These are phyloP conservation scores for Tetranychus piercei DNA, from an alignment of 2,888 invertebrate genomes.

Conservation along the genomic window DNA sequence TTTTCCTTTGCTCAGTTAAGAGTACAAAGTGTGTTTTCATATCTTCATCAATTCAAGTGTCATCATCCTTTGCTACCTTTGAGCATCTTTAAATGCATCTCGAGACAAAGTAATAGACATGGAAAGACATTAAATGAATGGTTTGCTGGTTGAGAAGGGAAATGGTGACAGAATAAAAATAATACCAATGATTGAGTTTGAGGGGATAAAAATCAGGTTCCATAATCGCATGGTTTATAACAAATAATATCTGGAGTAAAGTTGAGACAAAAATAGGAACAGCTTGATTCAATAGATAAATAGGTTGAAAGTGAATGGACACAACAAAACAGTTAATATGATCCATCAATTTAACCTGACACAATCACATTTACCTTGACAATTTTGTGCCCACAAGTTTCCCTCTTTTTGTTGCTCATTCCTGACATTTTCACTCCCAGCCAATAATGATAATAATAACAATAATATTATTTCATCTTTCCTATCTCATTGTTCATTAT, in stretches of 20 bases:
- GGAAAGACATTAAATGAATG: too few species aligned
- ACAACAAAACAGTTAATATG: background rate
- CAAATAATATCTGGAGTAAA: background rate
- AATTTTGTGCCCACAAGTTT: background rate
- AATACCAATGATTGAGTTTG: too few species aligned
- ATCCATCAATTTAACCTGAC: background rate
- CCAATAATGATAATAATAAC: background rate
- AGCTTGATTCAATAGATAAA: background rate
- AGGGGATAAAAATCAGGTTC: too few species aligned
- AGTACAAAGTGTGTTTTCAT: background rate
- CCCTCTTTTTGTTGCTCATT: background rate
- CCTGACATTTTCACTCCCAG: background rate
- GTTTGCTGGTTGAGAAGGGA: too few species aligned
- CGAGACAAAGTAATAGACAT: too few species aligned
- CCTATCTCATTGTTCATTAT: background rate
- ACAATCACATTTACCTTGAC: background rate
- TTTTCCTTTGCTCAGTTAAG: background rate
- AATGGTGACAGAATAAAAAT: too few species aligned
- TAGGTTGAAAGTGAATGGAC: background rate
- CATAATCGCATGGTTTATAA: too few species aligned
- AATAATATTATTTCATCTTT: background rate
- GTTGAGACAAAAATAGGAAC: background rate
- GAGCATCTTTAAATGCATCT: too few species aligned
- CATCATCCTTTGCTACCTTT: too few species aligned
- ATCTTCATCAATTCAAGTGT: background rate